Evolutionary conservation across 1,140 invertebrate genomes (phyloP), one percentile per base, ranked within the genome.

Genomic region (Saccostrea glomerata): DNA sequence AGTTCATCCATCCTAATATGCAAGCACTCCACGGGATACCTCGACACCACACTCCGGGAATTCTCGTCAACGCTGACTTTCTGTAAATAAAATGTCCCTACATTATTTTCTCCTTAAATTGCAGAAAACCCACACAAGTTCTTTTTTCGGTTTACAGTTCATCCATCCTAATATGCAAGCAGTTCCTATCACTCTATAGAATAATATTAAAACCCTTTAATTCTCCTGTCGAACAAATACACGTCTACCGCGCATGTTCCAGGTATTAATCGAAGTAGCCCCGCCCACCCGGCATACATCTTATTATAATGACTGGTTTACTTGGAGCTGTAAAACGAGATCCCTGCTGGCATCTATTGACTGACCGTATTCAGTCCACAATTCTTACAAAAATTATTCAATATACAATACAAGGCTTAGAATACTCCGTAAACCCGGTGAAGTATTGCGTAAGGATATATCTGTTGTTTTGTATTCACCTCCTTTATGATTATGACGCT

Each of bases 171-270:
- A 30, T 77, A 77, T 77, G 70, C 70, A 36, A 36, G 30, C 30
- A 77, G 70, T 30, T 77, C 70, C 70, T 77, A 77, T 30, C 70
- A 77, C 70, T 30, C 70, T 77, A 30, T 2, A 30, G 70, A 23
- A 77, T 77, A 77, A 11, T 30, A 77, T 77, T 77, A 77, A 77
- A 77, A 77, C 23, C 70, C 70, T 77, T 77, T 77, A 77, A 77
- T 77, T 77, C 70, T 30, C 70, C 12, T 40, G 25, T 36, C 70
- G 70, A 77, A 77, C 70, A 77, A 77, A 77, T 36, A 77, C 70
- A 77, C 70, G 30, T 77, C 25, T 77, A 77, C 25, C 11, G 70
- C 70, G 70, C 70, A 77, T 77, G 70, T 30, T 77, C 70, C 70
- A 77, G 70, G 25, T 36, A 77, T 77, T 15, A 77, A 77, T 30